Conservation (phyloP, 1,140 invertebrate genomes). For the Drosophila novamexicana region DNA sequence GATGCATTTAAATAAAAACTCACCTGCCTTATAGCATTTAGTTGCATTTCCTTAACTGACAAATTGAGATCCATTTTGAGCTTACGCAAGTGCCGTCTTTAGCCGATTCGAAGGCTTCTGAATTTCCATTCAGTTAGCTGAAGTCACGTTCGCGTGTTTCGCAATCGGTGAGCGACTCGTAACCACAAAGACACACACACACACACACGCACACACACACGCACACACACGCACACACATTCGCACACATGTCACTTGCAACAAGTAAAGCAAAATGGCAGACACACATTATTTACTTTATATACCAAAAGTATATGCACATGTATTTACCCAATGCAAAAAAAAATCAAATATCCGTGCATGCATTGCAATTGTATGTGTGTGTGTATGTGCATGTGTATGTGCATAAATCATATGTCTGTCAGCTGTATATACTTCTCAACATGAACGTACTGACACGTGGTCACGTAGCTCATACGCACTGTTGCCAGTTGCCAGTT, state of each 20-base stretch:
- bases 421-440: constrained; percentile 22
- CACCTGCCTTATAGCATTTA: constrained; percentile 2
- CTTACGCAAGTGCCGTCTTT: constrained; percentile 6
- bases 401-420: constrained; percentile 35
- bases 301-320: constrained; percentile 6
- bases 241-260: constrained; percentile 12
- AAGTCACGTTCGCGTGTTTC: constrained; percentile 31
- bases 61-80: not conserved
- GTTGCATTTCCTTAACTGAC: not conserved
- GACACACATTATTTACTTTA: constrained; percentile 14
- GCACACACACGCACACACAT: no score
- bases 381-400: constrained; percentile 2
- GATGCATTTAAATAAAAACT: not conserved
- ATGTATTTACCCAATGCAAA: constrained; percentile 19
- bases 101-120: not conserved
- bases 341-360: constrained; percentile 35
- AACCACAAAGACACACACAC: not conserved
- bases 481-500: constrained; percentile 20
- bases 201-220: constrained; percentile 7
- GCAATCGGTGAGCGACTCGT: constrained; percentile 4
- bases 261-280: constrained; percentile 22
- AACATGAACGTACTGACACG: constrained; percentile 17
- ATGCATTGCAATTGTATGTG: not conserved
- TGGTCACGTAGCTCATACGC: constrained; percentile 47
- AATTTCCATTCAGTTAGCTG: constrained; percentile 24